Percentiles rank a stretch among this genome's conserved stretches.
Evolutionary conservation across 2,888 invertebrate species (phyloP).

Genomic region (Drosophila vallismaia): DNA sequence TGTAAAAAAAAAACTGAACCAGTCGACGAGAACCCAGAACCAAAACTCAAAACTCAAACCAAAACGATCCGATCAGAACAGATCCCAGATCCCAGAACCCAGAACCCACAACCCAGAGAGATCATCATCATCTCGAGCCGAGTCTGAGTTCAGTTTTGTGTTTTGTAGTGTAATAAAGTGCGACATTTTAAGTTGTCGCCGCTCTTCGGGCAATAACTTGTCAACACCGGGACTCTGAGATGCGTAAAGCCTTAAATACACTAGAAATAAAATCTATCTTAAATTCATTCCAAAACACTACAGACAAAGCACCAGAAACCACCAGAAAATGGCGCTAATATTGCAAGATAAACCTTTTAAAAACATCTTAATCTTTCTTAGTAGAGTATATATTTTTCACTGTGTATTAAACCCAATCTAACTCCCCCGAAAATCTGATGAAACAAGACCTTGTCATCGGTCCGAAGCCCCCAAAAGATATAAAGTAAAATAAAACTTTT

Average conservation of each 20-base stretch:
- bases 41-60: slow-evolving; percentile 19
- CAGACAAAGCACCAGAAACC: no score
- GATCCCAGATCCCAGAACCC: slow-evolving; percentile 17
- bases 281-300: no score
- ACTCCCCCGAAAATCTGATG: slow-evolving; percentile 9
- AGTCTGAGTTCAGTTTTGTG: slow-evolving; percentile 69
- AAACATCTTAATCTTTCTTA: neutral
- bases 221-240: slow-evolving; percentile 75
- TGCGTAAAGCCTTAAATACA: slow-evolving; percentile 22
- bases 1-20: slow-evolving; percentile 63
- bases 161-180: slow-evolving; percentile 76
- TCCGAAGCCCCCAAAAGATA: slow-evolving; percentile 26
- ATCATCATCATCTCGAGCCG: slow-evolving; percentile 51
- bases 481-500: slow-evolving; percentile 38
- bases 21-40: slow-evolving; percentile 46
- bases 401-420: neutral
- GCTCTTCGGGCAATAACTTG: slow-evolving; percentile 75
- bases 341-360: no score
- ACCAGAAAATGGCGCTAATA: no score
- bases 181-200: slow-evolving; percentile 74
- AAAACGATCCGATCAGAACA: slow-evolving; percentile 12
- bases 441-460: slow-evolving; percentile 58
- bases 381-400: neutral
- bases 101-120: slow-evolving; percentile 24
- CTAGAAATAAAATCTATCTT: neutral